These are phyloP conservation scores for Mycetomoellerius zeteki DNA, from an alignment of 1,140 invertebrate species.

Conservation along the genomic window DNA sequence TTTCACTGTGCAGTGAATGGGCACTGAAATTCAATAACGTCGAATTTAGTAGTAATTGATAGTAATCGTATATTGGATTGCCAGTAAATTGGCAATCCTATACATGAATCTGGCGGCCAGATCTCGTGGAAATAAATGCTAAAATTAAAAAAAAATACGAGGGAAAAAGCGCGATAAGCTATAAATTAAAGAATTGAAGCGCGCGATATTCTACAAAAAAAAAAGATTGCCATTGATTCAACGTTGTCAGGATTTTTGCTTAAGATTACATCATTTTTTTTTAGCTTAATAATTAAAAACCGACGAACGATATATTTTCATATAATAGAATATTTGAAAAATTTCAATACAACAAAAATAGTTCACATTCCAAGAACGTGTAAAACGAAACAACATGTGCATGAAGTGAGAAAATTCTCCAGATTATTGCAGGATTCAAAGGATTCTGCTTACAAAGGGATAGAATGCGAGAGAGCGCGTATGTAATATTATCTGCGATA, in stretches of 20 bases:
- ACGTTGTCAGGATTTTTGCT: neutral
- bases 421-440: constrained; percentile 59
- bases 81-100: constrained; percentile 31
- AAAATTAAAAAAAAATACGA: constrained; percentile 14
- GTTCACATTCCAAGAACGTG: neutral
- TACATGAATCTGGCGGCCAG: neutral
- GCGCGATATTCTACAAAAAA: neutral
- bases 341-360: constrained; percentile 8
- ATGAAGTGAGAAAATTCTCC: constrained; percentile 35
- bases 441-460: constrained; percentile 37
- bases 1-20: constrained; percentile 31
- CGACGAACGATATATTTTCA: neutral
- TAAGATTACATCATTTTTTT: neutral
- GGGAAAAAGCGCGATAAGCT: neutral
- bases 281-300: neutral
- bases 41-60: constrained; percentile 49
- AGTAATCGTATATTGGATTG: constrained; percentile 45
- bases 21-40: constrained; percentile 56
- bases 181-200: neutral
- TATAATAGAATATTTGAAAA: neutral
- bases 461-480: constrained; percentile 11
- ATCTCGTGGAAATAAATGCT: constrained; percentile 22
- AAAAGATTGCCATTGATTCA: neutral
- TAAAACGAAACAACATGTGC: constrained; percentile 32
- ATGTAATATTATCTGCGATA: constrained; percentile 42